phyloP scores from a whole-genome alignment of 2,888 invertebrate species.

The Amphipoea lucens region DNA sequence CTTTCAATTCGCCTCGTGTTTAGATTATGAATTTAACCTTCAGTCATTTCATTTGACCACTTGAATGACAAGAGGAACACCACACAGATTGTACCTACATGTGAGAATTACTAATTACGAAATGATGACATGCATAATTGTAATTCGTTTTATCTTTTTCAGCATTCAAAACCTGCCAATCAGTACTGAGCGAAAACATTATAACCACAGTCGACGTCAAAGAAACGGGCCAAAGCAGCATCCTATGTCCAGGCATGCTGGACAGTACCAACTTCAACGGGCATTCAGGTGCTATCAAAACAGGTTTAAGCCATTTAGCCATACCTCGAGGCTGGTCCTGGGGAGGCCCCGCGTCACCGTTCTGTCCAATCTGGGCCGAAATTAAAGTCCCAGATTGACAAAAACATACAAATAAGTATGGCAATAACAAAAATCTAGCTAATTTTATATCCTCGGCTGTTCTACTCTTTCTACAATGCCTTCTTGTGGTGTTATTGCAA shows the following conservation, averaged over 20 bases:
- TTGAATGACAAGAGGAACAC: constrained; percentile 29
- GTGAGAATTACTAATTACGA: neutral
- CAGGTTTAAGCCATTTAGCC: constrained; percentile 93
- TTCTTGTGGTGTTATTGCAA: constrained; percentile 70
- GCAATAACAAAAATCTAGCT: constrained; percentile 65
- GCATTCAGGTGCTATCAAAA: constrained; percentile 91
- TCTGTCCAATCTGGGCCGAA: constrained; percentile 95
- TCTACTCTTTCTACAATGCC: constrained; percentile 73
- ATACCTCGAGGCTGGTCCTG: constrained; percentile 96
- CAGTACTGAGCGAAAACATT: constrained; percentile 79
- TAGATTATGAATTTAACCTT: constrained; percentile 39
- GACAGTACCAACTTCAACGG: constrained; percentile 87
- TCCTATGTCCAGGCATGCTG: constrained; percentile 77
- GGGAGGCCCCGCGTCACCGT: constrained; percentile 94
- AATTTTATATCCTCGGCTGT: constrained; percentile 69
- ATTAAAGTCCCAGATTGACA: constrained; percentile 87
- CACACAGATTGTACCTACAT: neutral
- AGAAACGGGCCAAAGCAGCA: constrained; percentile 76
- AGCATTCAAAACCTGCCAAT: constrained; percentile 81
- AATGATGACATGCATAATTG: neutral
- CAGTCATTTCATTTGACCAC: constrained; percentile 1
- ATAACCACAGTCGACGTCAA: constrained; percentile 80
- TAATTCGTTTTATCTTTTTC: constrained; percentile 65
- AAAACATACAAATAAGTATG: constrained; percentile 58
- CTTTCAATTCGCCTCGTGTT: constrained; percentile 20